Base-by-base conservation (phyloP, 1,140 invertebrate species). In the Wiebesia pumilae region DNA sequence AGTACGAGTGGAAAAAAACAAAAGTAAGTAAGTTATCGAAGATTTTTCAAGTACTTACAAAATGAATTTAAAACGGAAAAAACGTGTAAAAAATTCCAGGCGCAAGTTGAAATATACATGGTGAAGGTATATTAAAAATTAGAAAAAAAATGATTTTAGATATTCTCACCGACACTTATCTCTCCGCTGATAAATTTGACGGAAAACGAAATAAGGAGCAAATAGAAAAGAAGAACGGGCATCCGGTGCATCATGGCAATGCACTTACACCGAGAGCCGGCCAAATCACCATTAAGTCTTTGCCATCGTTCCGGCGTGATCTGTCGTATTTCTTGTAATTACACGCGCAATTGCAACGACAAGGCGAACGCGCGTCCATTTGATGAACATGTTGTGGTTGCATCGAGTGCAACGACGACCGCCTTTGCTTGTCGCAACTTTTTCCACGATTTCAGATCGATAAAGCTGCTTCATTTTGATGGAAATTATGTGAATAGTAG, bases 311-410 rank as follows among this genome's bases (percentile, higher is more conserved):
- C 35, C n/a, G 35, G 19, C 24, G n/a, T 65, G 58, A 81, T 71
- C n/a, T 27, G 12, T 47, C 27, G 47, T 33, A 81, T 81, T 86
- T 69, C 79, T 75, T 51, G 69, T 82, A 86, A 86, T 86, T 86
- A 82, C 54, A 51, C 84, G 3, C 35, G 69, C 67, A 62, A 81
- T 40, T 79, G 62, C 40, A 21, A 47, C 27, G 75, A 10, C 10
- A 9, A 73, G n/a, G 16, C 14, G 19, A 33, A 54, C 51, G 51
- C 33, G 35, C 19, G 4, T 33, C 6, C 30, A 30, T 35, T 69
- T 69, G 12, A 69, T 54, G 7, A 16, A 3, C 30, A 30, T 3
- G 30, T 33, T n/a, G 19, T 27, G 19, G 19, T 12, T 21, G 69
- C 12, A 3, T 19, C 51, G 51, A 21, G 9, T 3, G 19, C 19